Evolutionary conservation across 2,797 vertebrate genomes (phyloP).

Genomic region (Sphaeramia orbicularis): DNA sequence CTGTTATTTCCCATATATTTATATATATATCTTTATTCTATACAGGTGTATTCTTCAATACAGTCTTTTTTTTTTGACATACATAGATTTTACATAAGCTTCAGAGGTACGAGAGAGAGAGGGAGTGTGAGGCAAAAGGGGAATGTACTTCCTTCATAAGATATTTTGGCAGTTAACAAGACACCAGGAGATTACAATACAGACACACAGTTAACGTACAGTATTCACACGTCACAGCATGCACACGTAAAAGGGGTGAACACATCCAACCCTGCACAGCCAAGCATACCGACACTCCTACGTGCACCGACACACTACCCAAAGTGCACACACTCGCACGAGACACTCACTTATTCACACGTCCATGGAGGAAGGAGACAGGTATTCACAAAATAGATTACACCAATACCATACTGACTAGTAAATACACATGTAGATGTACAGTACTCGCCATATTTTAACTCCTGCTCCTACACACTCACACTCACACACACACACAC

Average conservation of each 20-base stretch:
- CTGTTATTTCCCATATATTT: constrained; percentile 76
- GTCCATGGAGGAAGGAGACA: constrained; percentile 52
- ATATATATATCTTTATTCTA: constrained; percentile 81
- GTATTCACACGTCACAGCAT: constrained; percentile 44
- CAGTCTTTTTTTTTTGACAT: constrained; percentile 83
- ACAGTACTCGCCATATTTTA: constrained; percentile 75
- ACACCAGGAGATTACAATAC: constrained; percentile 71
- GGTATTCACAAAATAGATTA: constrained; percentile 74
- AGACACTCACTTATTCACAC: constrained; percentile 44
- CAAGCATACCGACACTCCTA: constrained; percentile 11
- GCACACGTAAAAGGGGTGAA: constrained; percentile 58
- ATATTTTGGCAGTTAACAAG: constrained; percentile 79
- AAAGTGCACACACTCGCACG: constrained; percentile 15
- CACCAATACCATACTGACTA: constrained; percentile 76
- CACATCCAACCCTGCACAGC: constrained; percentile 35
- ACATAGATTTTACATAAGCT: constrained; percentile 79
- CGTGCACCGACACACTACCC: constrained; percentile 33
- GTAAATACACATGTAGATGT: constrained; percentile 76
- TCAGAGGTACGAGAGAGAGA: constrained; percentile 67
- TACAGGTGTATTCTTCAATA: constrained; percentile 82
- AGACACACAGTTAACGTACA: constrained; percentile 50
- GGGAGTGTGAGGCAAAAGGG: constrained; percentile 54
- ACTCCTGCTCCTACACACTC: constrained; percentile 60
- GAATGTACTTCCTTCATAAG: constrained; percentile 67
- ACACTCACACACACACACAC: constrained; percentile 35